Evolutionary conservation across 1,140 invertebrate species (phyloP).

Genomic region (Pantala flavescens): DNA sequence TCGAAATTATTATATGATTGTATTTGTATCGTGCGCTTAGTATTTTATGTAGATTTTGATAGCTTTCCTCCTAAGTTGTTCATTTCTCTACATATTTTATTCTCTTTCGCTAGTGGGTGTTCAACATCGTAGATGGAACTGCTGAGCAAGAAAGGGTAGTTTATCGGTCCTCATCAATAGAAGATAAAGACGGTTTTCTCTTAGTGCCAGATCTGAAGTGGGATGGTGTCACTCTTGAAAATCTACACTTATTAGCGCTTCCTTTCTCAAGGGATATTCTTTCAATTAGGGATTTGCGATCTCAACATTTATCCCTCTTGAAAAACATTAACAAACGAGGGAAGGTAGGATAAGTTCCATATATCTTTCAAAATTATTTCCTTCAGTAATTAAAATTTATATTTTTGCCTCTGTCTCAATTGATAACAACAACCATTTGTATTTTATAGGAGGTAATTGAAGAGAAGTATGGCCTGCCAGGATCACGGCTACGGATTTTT

Average conservation of each 20-base stretch:
- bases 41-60: no score
- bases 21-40: slow-evolving; percentile 12
- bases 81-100: no score
- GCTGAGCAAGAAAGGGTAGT: slow-evolving; percentile 79
- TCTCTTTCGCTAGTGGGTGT: slow-evolving; percentile 66
- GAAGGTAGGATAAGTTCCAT: slow-evolving; percentile 39
- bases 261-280: slow-evolving; percentile 58
- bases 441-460: slow-evolving; percentile 58
- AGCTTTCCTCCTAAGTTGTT: no score
- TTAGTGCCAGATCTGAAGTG: slow-evolving; percentile 89
- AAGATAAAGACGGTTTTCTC: slow-evolving; percentile 84
- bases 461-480: slow-evolving; percentile 64
- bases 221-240: slow-evolving; percentile 66
- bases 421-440: no score
- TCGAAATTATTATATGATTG: background rate
- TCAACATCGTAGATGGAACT: slow-evolving; percentile 88
- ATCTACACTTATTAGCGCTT: slow-evolving; percentile 76
- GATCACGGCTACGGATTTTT: slow-evolving; percentile 68
- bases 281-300: slow-evolving; percentile 72
- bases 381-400: no score
- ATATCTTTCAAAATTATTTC: slow-evolving; percentile 22
- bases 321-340: slow-evolving; percentile 67
- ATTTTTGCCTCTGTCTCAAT: slow-evolving; percentile 12
- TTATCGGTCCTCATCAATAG: slow-evolving; percentile 38
- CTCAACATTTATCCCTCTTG: slow-evolving; percentile 66